Evolutionary conservation across 1,140 invertebrate genomes (phyloP), one percentile per base, ranked within the genome.

Genomic region (Nymphalis io): DNA sequence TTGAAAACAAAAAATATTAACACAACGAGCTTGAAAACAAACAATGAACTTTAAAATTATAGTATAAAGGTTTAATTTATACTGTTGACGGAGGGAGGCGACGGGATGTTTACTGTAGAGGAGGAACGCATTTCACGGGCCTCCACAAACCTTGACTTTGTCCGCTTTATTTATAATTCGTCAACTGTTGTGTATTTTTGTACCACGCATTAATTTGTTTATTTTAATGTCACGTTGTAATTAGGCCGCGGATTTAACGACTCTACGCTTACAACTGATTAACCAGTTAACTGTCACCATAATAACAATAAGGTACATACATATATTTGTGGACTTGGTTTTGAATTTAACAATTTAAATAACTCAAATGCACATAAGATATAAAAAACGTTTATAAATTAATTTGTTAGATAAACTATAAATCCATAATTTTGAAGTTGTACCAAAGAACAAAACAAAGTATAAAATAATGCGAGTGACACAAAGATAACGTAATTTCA

Each of bases 81-180:
- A 44, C 46, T 33, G 48, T 48, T 20, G 0, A 18, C 13, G 51
- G 21, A 20, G 46, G 10, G 16, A 67, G 40, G 53, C 62, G 62
- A 61, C 66, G 72, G 73, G 65, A 75, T 76, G 71, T 76, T 76
- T 78, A 70, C 65, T 60, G 69, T 44, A 65, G 21, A 65, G 68
- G 72, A 69, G 51, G 68, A 33, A 33, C 27, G 46, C 68, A 51
- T 78, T 82, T 73, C 63, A 76, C 65, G 70, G 70, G 69, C 72
- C 77, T 82, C 74, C 70, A 64, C 72, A 74, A 71, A 77, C 80
- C 79, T 87, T 88, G 83, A 87, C 80, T 86, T 85, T 81, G 80
- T 86, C 71, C 72, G 75, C 72, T 51, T 71, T 88, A 83, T 88
- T 84, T 85, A 79, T 83, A 85, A 83, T 83, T 85, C 77, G 76